Conservation (phyloP, 2,113 vertebrate genomes). For the Indicator maculatus region DNA sequence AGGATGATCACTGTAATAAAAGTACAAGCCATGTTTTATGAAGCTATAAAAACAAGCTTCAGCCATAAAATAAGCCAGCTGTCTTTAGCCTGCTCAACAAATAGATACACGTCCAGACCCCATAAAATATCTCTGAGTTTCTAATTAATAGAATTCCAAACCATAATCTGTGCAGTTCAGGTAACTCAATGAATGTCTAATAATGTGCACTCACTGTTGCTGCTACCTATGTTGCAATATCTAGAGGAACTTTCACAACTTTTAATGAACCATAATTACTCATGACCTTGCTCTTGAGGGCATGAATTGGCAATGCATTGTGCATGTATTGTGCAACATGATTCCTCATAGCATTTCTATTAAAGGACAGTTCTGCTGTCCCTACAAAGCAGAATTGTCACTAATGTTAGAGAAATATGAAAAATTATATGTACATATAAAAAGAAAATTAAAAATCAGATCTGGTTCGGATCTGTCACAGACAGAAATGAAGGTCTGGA, state of each 20-base stretch:
- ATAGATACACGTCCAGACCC: background rate
- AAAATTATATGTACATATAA: background rate
- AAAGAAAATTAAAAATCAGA: background rate
- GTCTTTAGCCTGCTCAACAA: background rate
- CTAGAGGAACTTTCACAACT: background rate
- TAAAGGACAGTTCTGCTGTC: background rate
- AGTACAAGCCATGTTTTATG: slow-evolving; percentile 18
- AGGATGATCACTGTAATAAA: slow-evolving; percentile 4
- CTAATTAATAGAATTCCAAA: slow-evolving; percentile 8
- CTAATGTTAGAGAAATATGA: background rate
- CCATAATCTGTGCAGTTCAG: background rate
- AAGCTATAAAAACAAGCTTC: slow-evolving; percentile 1
- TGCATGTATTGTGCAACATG: background rate
- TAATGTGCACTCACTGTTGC: background rate
- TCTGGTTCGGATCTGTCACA: background rate
- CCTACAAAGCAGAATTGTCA: background rate
- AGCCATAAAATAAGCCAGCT: background rate
- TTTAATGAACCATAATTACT: background rate
- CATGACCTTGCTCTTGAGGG: background rate
- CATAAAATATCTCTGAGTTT: background rate
- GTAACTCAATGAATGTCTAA: background rate
- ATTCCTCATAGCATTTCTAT: background rate
- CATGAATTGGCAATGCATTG: background rate
- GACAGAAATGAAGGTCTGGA: background rate
- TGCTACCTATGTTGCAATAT: background rate